Evolutionary conservation across 2,113 vertebrate species (phyloP).

Genomic region (Chroicocephalus ridibundus): DNA sequence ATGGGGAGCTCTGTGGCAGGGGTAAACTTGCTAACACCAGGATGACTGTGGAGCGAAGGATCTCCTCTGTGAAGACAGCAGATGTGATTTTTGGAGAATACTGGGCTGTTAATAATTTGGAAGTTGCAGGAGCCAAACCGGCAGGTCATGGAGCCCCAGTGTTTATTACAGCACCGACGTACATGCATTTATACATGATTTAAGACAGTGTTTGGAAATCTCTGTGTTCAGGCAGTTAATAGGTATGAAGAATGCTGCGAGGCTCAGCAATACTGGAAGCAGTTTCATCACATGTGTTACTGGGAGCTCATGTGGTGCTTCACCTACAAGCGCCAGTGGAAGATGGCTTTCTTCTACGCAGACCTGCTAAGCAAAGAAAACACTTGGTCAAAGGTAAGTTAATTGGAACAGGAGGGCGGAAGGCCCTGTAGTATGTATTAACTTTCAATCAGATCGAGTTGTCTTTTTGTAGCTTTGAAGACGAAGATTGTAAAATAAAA

Average conservation of each 20-base stretch:
- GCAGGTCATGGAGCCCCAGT: not conserved
- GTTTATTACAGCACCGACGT: not conserved
- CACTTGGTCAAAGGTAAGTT: conserved; percentile 92
- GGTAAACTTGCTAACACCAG: not conserved
- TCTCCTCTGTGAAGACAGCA: not conserved
- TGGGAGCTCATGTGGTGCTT: conserved; percentile 99
- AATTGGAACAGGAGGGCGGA: not conserved
- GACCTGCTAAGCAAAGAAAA: conserved; percentile 97
- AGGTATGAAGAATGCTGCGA: conserved; percentile 94
- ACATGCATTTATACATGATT: not conserved
- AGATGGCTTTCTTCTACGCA: conserved; percentile 97
- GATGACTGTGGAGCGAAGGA: not conserved
- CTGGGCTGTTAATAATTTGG: not conserved
- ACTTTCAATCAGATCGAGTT: not conserved
- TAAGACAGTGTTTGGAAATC: not conserved
- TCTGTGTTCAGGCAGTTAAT: conserved; percentile 81
- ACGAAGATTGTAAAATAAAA: not conserved
- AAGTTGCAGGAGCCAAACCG: not conserved
- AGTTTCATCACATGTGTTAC: conserved; percentile 99
- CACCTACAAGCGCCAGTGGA: conserved; percentile 96
- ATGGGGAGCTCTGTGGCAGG: not conserved
- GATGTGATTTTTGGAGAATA: not conserved
- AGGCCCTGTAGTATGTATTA: not conserved
- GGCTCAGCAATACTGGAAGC: conserved; percentile 95
- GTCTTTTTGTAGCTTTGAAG: not conserved